Evolutionary conservation across 2,113 vertebrate genomes (phyloP), one percentile per base, ranked within the genome.

Genomic region (human (Homo sapiens)): DNA sequence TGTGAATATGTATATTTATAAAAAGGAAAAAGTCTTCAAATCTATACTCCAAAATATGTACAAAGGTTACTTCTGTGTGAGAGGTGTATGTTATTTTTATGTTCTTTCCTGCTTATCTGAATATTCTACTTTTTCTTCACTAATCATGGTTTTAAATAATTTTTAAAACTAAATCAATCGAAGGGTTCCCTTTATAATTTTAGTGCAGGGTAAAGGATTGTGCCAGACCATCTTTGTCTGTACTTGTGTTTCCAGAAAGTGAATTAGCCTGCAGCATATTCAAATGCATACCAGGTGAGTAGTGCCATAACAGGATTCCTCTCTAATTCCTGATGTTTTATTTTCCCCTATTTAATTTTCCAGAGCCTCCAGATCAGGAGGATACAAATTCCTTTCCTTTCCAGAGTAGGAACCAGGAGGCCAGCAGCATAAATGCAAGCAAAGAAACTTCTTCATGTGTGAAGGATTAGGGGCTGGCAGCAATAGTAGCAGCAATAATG

Each of bases 81-180:
- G 35, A 22, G 8, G 45, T 10, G 14, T 59, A 82, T 43, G 12
- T 75, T 7, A 91, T 83, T 75, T 93, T 92, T 89, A 61, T 48
- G 13, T 70, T 85, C 93, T 78, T 89, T 61, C 48, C 59, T 83
- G 10, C 7, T 96, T 20, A 90, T 78, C 18, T 32, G 40, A 95
- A 88, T 73, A 90, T 80, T 96, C 43, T 95, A 59, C 32, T 30
- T 90, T 85, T 90, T 93, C 70, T 93, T 64, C 17, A 87, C 22
- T 97, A 13, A 94, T 70, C 0, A 8, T 50, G 4, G n/a, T 23
- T 50, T 55, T 93, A 87, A 89, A 68, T 73, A 93, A 91, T 89
- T 35, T 83, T 85, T 48, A 89, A 89, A 92, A 7, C 9, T 82
- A 93, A 88, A 43, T 61, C 72, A 32, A 78, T 50, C n/a, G 70